phyloP scores from a whole-genome alignment of 2,888 invertebrate genomes.

The Lasioglossum oenotherae region DNA sequence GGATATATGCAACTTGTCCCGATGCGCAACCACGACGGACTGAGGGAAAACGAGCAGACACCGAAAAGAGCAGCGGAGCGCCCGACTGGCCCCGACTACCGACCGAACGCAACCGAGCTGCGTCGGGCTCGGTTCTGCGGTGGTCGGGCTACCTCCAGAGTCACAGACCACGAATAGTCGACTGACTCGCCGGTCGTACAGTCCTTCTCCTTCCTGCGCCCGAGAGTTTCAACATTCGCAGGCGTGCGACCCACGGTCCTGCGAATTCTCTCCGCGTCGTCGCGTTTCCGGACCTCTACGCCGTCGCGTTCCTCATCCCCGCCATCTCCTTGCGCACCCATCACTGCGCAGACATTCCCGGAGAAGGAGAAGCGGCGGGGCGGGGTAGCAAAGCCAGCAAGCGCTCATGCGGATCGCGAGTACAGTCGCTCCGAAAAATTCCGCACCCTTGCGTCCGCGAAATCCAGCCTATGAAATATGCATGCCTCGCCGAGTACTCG shows the following conservation, averaged over 20 bases:
- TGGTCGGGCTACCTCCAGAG: conserved; percentile 74
- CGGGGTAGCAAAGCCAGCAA: not conserved
- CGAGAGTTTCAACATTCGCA: conserved; percentile 46
- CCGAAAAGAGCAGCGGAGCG: conserved; percentile 66
- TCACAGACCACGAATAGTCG: conserved; percentile 75
- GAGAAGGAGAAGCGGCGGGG: not conserved
- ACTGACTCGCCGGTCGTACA: conserved; percentile 68
- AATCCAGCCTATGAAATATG: not conserved
- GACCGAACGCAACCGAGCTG: conserved; percentile 75
- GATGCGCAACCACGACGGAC: conserved; percentile 72
- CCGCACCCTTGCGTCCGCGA: not conserved
- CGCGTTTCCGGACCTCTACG: conserved; percentile 10
- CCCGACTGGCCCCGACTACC: conserved; percentile 72
- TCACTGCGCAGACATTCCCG: not conserved
- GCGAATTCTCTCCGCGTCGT: conserved; percentile 30
- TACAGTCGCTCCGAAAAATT: not conserved
- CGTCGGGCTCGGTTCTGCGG: conserved; percentile 74
- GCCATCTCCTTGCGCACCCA: not conserved
- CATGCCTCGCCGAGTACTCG: not conserved
- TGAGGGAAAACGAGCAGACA: conserved; percentile 65
- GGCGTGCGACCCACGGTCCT: conserved; percentile 38
- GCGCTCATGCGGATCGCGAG: not conserved
- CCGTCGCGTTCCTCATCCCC: conserved; percentile 11
- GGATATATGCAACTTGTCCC: conserved; percentile 61
- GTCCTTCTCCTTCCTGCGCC: conserved; percentile 57